Conservation (phyloP, 1,140 invertebrate species). For the Orchesella cincta region DNA sequence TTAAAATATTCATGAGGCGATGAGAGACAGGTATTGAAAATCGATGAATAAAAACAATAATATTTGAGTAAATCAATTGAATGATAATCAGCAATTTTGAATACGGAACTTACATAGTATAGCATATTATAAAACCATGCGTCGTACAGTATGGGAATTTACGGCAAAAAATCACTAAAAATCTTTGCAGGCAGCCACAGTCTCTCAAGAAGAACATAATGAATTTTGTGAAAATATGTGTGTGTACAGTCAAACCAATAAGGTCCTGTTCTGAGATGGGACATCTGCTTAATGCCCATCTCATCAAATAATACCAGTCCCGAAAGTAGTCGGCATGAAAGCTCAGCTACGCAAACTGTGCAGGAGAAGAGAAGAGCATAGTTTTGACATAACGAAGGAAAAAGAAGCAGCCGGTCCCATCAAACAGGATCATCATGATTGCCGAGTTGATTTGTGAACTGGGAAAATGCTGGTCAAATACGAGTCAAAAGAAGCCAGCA, state of each 20-base stretch:
- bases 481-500: neutral
- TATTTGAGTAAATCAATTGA: neutral
- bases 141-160: no score
- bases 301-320: constrained; percentile 16
- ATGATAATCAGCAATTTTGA: neutral
- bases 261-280: constrained; percentile 21
- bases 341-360: no score
- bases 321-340: neutral
- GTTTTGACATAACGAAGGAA: neutral
- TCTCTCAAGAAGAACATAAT: no score
- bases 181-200: no score
- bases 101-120: no score
- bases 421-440: constrained; percentile 29
- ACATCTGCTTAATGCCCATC: constrained; percentile 21
- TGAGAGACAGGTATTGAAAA: neutral
- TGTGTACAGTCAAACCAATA: neutral
- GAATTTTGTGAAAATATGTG: no score
- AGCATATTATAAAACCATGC: no score
- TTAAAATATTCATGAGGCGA: neutral
- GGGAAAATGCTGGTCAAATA: constrained; percentile 6
- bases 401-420: constrained; percentile 23
- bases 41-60: neutral
- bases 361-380: neutral
- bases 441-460: constrained; percentile 28
- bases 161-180: no score